Evolutionary conservation across 2,113 vertebrate species (phyloP).

Genomic region (Camarhynchus parvulus): DNA sequence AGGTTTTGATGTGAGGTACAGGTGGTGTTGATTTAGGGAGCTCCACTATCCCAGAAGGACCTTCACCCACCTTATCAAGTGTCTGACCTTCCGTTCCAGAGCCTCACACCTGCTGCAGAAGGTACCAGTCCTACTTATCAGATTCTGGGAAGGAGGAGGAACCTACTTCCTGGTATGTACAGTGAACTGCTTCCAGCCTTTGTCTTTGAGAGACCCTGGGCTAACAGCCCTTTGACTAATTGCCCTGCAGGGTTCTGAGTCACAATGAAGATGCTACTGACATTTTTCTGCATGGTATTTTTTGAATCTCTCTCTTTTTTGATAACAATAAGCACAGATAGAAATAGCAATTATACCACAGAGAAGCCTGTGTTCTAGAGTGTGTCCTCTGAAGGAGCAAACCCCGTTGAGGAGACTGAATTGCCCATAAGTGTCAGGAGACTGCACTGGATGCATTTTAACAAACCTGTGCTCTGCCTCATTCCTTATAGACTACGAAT

Average conservation of each 20-base stretch:
- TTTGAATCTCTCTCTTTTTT: not conserved
- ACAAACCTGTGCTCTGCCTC: not conserved
- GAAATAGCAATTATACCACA: not conserved
- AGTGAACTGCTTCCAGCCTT: not conserved
- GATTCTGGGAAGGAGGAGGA: not conserved
- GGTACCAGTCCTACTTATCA: not conserved
- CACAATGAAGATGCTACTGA: not conserved
- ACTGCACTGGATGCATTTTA: not conserved
- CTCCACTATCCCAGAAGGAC: not conserved
- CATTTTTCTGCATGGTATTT: not conserved
- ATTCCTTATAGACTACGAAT: not conserved
- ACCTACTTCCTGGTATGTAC: not conserved
- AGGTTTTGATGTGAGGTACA: not conserved
- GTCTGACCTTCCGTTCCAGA: not conserved
- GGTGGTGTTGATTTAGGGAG: not conserved
- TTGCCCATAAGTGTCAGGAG: not conserved
- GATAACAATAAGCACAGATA: not conserved
- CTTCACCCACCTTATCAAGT: not conserved
- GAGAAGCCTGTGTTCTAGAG: not conserved
- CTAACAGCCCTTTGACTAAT: not conserved
- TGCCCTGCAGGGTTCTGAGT: not conserved
- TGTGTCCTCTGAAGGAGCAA: not conserved
- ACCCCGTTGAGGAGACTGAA: accelerated
- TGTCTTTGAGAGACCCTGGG: not conserved
- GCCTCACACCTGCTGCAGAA: not conserved